Percentiles rank a stretch among this genome's conserved stretches.
phyloP scores from a whole-genome alignment of 2,888 invertebrate genomes.

The Adelognathus sp. region DNA sequence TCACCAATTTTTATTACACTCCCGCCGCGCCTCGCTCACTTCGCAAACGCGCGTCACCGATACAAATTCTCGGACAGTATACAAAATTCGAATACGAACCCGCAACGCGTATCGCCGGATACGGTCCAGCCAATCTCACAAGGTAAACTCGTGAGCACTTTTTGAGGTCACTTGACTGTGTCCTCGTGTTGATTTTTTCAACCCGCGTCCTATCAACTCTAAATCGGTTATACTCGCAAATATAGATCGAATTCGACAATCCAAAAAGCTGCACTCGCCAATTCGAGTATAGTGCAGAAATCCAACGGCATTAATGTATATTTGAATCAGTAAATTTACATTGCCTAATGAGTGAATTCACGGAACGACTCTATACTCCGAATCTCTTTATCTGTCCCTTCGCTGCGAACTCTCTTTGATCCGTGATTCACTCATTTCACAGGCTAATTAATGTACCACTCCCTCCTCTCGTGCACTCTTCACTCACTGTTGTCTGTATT shows the following conservation, averaged over 20 bases:
- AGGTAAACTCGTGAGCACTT: constrained; percentile 36
- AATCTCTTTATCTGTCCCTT: neutral
- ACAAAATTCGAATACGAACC: neutral
- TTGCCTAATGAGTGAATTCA: constrained; percentile 6
- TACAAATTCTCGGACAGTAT: neutral
- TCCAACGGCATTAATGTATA: neutral
- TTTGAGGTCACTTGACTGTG: constrained; percentile 25
- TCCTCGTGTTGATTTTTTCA: neutral
- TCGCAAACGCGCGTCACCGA: neutral
- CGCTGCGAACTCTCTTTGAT: constrained; percentile 13
- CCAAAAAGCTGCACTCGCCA: constrained; percentile 3
- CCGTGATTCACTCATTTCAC: constrained; percentile 18
- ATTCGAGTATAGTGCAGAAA: too few relatives aligned
- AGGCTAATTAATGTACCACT: constrained; percentile 29
- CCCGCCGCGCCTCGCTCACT: neutral
- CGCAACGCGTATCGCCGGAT: neutral
- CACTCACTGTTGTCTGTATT: neutral
- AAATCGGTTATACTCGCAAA: neutral
- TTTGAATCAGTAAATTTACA: constrained; percentile 27
- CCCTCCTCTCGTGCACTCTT: neutral
- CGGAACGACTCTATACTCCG: neutral
- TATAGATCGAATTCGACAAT: neutral
- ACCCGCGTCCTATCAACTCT: neutral
- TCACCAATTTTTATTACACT: constrained; percentile 35
- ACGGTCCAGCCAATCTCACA: constrained; percentile 19